Evolutionary conservation across 2,797 vertebrate species (phyloP), one percentile per base, ranked within the genome.

Genomic region (Sibirionetta formosa): DNA sequence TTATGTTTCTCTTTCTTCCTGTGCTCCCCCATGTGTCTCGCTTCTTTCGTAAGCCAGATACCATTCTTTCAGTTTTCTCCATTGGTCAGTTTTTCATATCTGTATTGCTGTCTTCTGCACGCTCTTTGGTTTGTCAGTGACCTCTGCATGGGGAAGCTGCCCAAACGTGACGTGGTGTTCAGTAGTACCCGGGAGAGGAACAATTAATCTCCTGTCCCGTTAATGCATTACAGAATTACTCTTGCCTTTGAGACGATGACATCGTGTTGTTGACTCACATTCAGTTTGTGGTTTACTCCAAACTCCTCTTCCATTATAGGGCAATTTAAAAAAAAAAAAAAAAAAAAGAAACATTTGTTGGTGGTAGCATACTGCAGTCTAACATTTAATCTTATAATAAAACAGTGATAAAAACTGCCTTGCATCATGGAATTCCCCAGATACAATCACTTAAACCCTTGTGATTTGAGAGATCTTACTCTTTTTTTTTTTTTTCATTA

Each of bases 1-100:
- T 53, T 73, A 58, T 15, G 46, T 36, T 73, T 1, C 0, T 16
- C 14, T 71, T 5, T 7, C 12, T 36, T 38, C 26, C 65, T 13
- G 12, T 14, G n/a, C 60, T 69, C 29, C 4, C 5, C 48, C 1
- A 5, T 6, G 42, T 19, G 27, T 68, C 48, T 78, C 2, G 0
- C 0, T 0, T 29, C 24, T 53, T 68, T 27, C 80, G n/a, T 44
- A 60, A 71, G 53, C 13, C 35, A 63, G 19, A 4, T 61, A 27
- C 24, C 8, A 3, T 14, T 17, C 27, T 35, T 22, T 54, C 16
- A 78, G 51, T 4, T 65, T 71, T 57, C 14, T 48, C 24, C 0
- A 0, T 40, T 44, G 5, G n/a, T 66, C 31, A 46, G 48, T 7
- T 82, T 88, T 88, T 70, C 11, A 0, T 66, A 5, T 51, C 38